Evolutionary conservation across 2,797 vertebrate genomes (phyloP), one percentile per base, ranked within the genome.

Genomic region (Octomys mimax): DNA sequence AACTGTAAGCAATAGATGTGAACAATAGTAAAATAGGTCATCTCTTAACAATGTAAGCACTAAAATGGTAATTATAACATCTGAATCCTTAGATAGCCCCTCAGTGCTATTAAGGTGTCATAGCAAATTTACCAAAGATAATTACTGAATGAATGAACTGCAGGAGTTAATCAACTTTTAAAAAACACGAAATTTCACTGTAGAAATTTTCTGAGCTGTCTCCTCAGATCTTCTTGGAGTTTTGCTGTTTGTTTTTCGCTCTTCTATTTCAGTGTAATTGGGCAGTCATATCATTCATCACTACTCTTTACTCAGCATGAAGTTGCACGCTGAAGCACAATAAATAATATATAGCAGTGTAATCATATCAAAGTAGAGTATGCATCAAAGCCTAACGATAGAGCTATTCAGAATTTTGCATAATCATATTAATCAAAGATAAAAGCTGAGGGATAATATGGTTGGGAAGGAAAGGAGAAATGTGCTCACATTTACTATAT

Each of bases 301-400:
- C 84, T 49, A 71, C 83, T 91, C 80, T 89, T 91, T 46, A 57
- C 22, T 92, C 70, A 94, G 80, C 59, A 89, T 3, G 3, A 92
- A 80, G 21, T 66, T 91, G 46, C 13, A 95, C 49, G 49, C 6
- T 57, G 61, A 54, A 84, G 14, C 57, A 87, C 82, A 91, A 93
- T 95, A 96, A 96, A 94, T 96, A 96, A 96, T 93, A 83, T 42
- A 89, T 66, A 86, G 42, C 88, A 61, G 42, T 73, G 49, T 92
- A 89, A 94, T 87, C 86, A 73, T 93, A 86, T 95, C 93, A 95
- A 95, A 95, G 83, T 83, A 75, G 11, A 94, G 31, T 86, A 87
- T 83, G 19, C 36, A 95, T 97, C 89, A 96, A 95, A 95, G 42
- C 42, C 36, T 90, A 87, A 96, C 75, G 79, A 92, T 83, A 79